Evolutionary conservation across 2,888 invertebrate genomes (phyloP).

Genomic region (Drosophila dives): DNA sequence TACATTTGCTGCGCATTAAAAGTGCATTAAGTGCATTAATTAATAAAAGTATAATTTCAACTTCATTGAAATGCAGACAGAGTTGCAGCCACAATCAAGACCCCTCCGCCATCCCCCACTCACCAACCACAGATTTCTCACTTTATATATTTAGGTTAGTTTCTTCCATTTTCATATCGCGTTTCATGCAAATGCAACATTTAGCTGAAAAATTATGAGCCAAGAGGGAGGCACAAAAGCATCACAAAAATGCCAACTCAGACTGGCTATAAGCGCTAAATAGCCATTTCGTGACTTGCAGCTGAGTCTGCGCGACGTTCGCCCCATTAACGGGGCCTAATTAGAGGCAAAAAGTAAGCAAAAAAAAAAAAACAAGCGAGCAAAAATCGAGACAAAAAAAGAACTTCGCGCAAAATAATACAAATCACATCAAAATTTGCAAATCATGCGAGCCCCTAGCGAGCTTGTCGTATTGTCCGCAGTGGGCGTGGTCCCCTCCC

Average conservation of each 20-base stretch:
- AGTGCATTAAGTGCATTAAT: conserved; percentile 76
- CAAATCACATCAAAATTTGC: conserved; percentile 66
- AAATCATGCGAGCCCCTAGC: conserved; percentile 60
- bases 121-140: conserved; percentile 4
- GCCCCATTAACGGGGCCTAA: conserved; percentile 68
- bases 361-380: conserved; percentile 11
- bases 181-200: conserved; percentile 75
- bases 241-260: conserved; percentile 63
- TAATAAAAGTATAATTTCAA: conserved; percentile 52
- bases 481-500: conserved; percentile 28
- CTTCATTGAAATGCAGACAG: conserved; percentile 18
- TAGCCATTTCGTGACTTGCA: conserved; percentile 77
- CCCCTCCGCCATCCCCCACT: background rate
- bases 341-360: conserved; percentile 48
- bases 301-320: conserved; percentile 70
- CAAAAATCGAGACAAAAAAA: conserved; percentile 5
- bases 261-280: conserved; percentile 59
- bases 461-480: conserved; percentile 26
- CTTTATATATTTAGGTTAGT: conserved; percentile 6
- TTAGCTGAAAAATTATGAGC: conserved; percentile 56
- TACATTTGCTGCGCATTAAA: conserved; percentile 72
- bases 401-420: conserved; percentile 45
- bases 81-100: background rate
- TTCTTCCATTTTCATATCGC: conserved; percentile 43
- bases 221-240: conserved; percentile 23